Evolutionary conservation across 1,140 invertebrate species (phyloP), one percentile per base, ranked within the genome.

Genomic region (Temnothorax longispinosus): DNA sequence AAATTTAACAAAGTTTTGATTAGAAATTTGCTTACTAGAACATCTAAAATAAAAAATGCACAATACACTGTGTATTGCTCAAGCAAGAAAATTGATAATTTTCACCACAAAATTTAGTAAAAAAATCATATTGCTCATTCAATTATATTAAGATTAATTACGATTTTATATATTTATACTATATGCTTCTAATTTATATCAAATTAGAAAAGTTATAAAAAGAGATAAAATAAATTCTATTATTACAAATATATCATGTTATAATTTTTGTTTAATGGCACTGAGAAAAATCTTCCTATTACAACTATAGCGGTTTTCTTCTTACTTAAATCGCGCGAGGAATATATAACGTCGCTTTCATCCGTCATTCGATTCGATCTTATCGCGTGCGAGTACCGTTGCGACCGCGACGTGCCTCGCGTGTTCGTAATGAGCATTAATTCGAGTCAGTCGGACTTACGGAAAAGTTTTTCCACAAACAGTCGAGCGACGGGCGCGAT

Each of bases 391-490:
- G 69, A 75, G 41, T 84, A 84, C 80, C 80, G 80, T 84, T 84
- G 80, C 67, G 41, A 54, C 47, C 69, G 41, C 67, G 54, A 74
- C 67, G 80, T 74, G 65, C 80, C 54, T 84, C 80, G 80, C 80
- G 80, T 84, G 80, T 50, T 69, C 27, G 13, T 84, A 84, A 84
- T 75, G 62, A 84, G 69, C 80, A 84, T 84, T 84, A 84, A 84
- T 84, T 84, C 69, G 54, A 84, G 80, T 84, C 80, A 75, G 69
- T 84, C 54, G 69, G 80, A 74, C 80, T 84, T 71, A 67, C 60
- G 56, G 72, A 58, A 67, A 56, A 80, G 81, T 86, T 89, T 88
- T 86, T 85, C 77, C 69, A 72, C 75, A 81, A 80, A 78, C n/a
- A 71, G 50, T 32, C 52, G 15, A 38, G 35, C 72, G 8, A 21